Evolutionary conservation across 2,113 vertebrate species (phyloP), one percentile per base, ranked within the genome.

Genomic region (Plectropomus leopardus): DNA sequence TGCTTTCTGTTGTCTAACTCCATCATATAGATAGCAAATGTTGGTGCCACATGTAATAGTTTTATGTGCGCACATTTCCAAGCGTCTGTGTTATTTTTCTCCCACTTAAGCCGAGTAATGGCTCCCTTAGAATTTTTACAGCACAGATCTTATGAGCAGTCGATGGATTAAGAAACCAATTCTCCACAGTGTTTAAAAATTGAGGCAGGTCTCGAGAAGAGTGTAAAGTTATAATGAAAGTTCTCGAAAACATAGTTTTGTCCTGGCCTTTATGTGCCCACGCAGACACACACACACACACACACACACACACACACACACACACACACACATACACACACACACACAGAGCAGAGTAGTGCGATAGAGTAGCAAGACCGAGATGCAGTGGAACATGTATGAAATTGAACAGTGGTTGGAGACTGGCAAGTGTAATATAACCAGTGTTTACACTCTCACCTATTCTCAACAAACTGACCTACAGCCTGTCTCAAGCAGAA

Each of bases 81-180:
- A 68, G 50, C 65, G 26, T 24, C 28, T 63, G 61, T 74, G 26
- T 67, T 86, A 70, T 83, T 84, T 76, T 11, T 61, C 16, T 75
- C 19, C 55, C 28, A 47, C 81, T 86, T 86, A 83, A 84, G 67
- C 68, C 21, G 1, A 79, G 30, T 83, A 88, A 78, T 61, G 78
- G 66, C 77, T 80, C 68, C 81, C 85, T 88, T 80, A 76, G 72
- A 87, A 61, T 79, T 85, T 78, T 66, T 70, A 84, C 57, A 72
- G 84, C 72, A 70, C 67, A 77, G 80, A 89, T 90, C 68, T 86
- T 81, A 71, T 54, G 69, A 83, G 83, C 53, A 64, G 82, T 82
- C 54, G 16, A 47, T 76, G 83, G 88, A 92, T 91, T 91, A 88
- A 66, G 80, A 77, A 89, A 64, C 65, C 84, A 86, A 90, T 92